phyloP scores from a whole-genome alignment of 2,888 invertebrate species.

The Erebia epiphron region DNA sequence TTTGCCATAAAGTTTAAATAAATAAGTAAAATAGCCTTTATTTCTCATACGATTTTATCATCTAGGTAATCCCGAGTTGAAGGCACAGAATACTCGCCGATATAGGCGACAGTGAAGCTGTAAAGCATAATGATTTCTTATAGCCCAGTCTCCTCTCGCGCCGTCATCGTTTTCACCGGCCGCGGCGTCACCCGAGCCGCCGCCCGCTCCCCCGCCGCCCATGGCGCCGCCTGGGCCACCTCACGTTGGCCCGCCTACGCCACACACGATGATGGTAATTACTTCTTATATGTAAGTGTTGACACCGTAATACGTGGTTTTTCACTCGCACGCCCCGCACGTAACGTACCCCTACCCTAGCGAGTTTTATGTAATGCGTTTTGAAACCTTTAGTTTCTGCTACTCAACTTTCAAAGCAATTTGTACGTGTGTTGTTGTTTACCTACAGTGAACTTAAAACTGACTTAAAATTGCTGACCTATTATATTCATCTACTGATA shows the following conservation, averaged over 20 bases:
- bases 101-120: neutral
- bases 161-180: slow-evolving; percentile 82
- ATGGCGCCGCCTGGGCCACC: slow-evolving; percentile 64
- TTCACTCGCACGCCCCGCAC: slow-evolving; percentile 78
- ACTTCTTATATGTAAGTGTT: slow-evolving; percentile 83
- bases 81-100: too few relatives aligned
- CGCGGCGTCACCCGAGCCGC: slow-evolving; percentile 83
- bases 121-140: slow-evolving; percentile 27
- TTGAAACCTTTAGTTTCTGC: slow-evolving; percentile 13
- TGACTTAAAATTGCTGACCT: neutral
- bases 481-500: neutral
- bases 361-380: slow-evolving; percentile 32
- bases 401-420: neutral
- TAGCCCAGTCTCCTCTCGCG: slow-evolving; percentile 83
- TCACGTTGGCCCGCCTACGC: slow-evolving; percentile 58
- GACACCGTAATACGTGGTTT: slow-evolving; percentile 82
- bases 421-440: slow-evolving; percentile 4
- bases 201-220: slow-evolving; percentile 83
- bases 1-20: too few relatives aligned
- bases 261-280: slow-evolving; percentile 84
- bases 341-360: slow-evolving; percentile 52
- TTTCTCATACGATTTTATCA: too few relatives aligned
- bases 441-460: neutral
- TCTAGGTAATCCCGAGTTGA: too few relatives aligned
- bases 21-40: too few relatives aligned